Percentiles rank a stretch among this genome's conserved stretches.
Conservation (phyloP, 2,113 vertebrate species). For the Nycticorax nycticorax region DNA sequence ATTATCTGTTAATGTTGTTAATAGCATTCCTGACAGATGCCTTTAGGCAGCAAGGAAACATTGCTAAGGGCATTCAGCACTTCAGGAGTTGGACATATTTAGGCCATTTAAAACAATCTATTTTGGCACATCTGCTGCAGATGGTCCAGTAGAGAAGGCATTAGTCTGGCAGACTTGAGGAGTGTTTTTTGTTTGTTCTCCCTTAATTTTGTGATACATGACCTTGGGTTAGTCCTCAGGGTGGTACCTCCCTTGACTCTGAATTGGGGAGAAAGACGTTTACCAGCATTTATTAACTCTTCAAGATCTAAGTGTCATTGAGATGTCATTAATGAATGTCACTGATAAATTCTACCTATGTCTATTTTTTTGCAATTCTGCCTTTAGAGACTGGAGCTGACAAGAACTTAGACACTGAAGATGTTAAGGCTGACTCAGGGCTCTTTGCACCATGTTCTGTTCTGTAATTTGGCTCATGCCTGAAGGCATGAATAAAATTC, state of each 20-base stretch:
- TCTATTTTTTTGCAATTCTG: not conserved
- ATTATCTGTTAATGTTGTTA: not conserved
- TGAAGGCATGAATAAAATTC: not conserved
- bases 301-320: not conserved
- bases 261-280: not conserved
- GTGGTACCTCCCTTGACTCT: not conserved
- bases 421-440: not conserved
- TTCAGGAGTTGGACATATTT: not conserved
- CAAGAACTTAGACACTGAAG: not conserved
- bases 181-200: not conserved
- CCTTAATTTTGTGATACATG: not conserved
- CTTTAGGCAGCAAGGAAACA: not conserved
- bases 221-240: not conserved
- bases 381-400: not conserved
- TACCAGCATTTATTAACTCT: not conserved
- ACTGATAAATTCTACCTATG: not conserved
- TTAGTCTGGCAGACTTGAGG: not conserved
- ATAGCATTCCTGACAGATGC: not conserved
- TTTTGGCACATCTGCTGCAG: conserved; percentile 39
- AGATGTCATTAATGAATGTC: not conserved
- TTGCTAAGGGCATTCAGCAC: not conserved
- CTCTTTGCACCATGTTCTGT: not conserved
- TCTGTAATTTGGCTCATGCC: not conserved
- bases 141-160: not conserved
- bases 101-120: not conserved